These are phyloP conservation scores for Nerophis ophidion DNA, from an alignment of 2,113 vertebrate species.

Conservation along the genomic window DNA sequence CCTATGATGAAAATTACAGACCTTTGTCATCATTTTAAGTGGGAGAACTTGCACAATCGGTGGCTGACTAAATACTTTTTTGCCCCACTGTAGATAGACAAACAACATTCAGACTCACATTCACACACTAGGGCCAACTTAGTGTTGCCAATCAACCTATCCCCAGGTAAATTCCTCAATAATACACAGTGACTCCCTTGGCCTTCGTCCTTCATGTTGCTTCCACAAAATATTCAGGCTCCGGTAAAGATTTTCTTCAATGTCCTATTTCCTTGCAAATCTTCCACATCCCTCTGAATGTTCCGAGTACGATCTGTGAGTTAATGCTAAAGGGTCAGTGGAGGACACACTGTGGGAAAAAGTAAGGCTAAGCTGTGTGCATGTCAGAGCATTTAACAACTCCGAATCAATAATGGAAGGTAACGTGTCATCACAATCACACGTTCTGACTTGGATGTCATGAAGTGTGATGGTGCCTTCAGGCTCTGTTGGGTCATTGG, in stretches of 20 bases:
- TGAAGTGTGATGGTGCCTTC: conserved; percentile 11
- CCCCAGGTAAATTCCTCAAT: too few species aligned
- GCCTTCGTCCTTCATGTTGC: conserved; percentile 64
- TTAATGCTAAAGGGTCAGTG: conserved; percentile 64
- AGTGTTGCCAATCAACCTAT: too few species aligned
- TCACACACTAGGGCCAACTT: too few species aligned
- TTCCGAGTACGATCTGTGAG: conserved; percentile 48
- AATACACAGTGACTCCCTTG: conserved; percentile 48
- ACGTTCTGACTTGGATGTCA: conserved; percentile 18
- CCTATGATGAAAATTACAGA: too few species aligned
- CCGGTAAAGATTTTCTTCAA: conserved; percentile 65
- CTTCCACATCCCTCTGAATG: conserved; percentile 43
- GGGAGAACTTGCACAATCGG: too few species aligned
- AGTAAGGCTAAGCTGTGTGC: conserved; percentile 57
- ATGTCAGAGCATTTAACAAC: conserved; percentile 50
- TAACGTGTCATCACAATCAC: conserved; percentile 42
- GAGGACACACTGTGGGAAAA: conserved; percentile 49
- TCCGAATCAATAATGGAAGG: conserved; percentile 57
- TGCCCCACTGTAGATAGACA: too few species aligned
- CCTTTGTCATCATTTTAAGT: too few species aligned
- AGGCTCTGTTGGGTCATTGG: conserved; percentile 8
- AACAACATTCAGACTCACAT: too few species aligned
- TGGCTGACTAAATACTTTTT: too few species aligned
- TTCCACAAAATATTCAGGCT: conserved; percentile 57
- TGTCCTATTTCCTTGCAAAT: conserved; percentile 62